Base-by-base conservation (phyloP, 2,113 vertebrate species). In the Gila orcuttii region DNA sequence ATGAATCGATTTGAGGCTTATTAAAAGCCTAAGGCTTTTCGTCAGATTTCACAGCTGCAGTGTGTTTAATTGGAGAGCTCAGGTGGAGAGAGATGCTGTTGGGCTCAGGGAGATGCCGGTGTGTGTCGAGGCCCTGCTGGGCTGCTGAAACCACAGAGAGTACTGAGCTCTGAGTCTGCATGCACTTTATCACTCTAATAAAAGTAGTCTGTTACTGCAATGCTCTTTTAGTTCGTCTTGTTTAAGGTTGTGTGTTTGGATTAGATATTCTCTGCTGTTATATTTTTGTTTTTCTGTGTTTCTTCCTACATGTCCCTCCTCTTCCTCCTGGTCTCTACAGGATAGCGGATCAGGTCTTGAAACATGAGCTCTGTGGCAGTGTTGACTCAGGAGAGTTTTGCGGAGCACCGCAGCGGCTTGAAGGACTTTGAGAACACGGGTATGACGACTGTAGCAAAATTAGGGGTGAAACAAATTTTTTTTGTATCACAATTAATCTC, bases 351-450 rank as follows among this genome's bases (percentile, higher is more conserved):
- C 91, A 91, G 93, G 91, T 92, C 94, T 96, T 94, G 89, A 94
- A 94, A 93, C 87, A 96, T 97, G 95, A 96, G 93, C 93, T 95
- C 93, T 88, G 93, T 96, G 90, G 94, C 94, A 85, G 95, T 96
- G 90, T 94, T 95, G 92, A 95, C 93, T 88, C 94, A 93, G 60
- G 95, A 96, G 93, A 95, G 95, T 93, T 96, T 96, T 92, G 95
- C 93, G 9, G 92, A 95, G 88, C 93, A 95, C 85, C 94, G 93
- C 90, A 95, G 94, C n/a, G 95, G 92, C 28, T 91, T 95, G 47
- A 93, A 94, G 91, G 93, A 94, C 74, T 92, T 94, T 90, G 92
- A 95, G 87, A 94, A 93, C 4, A 86, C 92, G 91, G 93, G 95
- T 96, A 90, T 3, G 0, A 17, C 42, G 42, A 79, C 45, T 25